These are phyloP conservation scores for Climacteris rufus DNA, from an alignment of 2,113 vertebrate genomes.

Conservation along the genomic window DNA sequence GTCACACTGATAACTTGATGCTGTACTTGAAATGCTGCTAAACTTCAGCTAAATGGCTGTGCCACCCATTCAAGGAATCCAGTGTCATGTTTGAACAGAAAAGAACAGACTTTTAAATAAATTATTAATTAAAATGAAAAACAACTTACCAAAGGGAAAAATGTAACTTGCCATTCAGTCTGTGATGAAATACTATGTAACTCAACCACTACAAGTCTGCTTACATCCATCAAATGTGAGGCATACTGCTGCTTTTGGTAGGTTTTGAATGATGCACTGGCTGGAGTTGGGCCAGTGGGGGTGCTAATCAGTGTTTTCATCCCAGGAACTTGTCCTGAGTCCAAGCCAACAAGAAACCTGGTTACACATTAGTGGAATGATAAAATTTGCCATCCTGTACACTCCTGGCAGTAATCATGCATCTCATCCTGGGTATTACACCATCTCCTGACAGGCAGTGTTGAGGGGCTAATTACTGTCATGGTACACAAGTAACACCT, in stretches of 20 bases:
- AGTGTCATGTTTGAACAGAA: background rate
- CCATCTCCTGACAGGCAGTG: background rate
- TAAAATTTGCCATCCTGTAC: background rate
- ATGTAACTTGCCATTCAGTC: background rate
- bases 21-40: background rate
- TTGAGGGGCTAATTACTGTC: background rate
- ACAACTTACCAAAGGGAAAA: background rate
- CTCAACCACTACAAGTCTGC: background rate
- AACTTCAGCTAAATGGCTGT: background rate
- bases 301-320: background rate
- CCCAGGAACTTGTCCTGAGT: background rate
- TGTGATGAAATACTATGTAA: background rate
- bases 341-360: background rate
- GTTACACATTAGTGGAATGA: background rate
- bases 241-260: background rate
- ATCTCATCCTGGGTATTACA: background rate
- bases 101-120: background rate
- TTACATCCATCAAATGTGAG: background rate
- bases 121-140: background rate
- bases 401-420: background rate
- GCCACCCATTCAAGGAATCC: background rate
- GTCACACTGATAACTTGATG: background rate
- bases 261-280: background rate
- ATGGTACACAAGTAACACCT: background rate
- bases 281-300: background rate